Base-by-base conservation (phyloP, 2,888 invertebrate genomes). In the Mactromeris polynyma region DNA sequence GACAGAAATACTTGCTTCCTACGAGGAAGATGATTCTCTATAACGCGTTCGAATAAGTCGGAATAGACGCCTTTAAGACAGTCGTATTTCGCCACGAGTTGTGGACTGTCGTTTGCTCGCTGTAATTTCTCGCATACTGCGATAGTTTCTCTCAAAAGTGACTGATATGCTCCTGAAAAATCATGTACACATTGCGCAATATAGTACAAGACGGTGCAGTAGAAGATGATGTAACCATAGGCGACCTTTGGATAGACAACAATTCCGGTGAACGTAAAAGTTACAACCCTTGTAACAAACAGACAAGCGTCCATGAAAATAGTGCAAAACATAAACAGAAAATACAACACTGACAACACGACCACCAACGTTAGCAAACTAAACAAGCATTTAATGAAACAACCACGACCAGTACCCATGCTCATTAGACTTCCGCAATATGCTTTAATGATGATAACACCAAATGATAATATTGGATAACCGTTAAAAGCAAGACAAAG, bases 191-290 rank as follows among this genome's bases (percentile, higher is more conserved):
- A 86, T 33, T 92, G 90, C 64, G 77, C 83, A 11, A 93, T 36
- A 33, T 93, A 93, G 69, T 92, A 89, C 0, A 90, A n/a, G 11
- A 92, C 87, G 4, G 93, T 93, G 14, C 88, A 64, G 9, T 69
- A 58, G 81, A 93, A 90, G 26, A 93, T 90, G 3, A 93, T 31
- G 36, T 93, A 93, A 4, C 93, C 93, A 36, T 91, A 91, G 0
- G 93, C 86, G 0, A 79, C 73, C 42, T 89, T 91, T 17, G 93
- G 92, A 36, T 91, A 91, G 7, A 91, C 83, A 81, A 93, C 88
- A 2, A 93, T 83, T 9, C 93, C 93, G 0, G 92, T 91, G 80
- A 89, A 92, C 2, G 91, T 93, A 58, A 92, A 93, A 2, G 91
- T 86, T 11, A 58, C 80, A 3, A 92, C 78, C 31, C 91, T 73